Evolutionary conservation across 2,888 invertebrate genomes (phyloP), one percentile per base, ranked within the genome.

Genomic region (Cactoblastis cactorum): DNA sequence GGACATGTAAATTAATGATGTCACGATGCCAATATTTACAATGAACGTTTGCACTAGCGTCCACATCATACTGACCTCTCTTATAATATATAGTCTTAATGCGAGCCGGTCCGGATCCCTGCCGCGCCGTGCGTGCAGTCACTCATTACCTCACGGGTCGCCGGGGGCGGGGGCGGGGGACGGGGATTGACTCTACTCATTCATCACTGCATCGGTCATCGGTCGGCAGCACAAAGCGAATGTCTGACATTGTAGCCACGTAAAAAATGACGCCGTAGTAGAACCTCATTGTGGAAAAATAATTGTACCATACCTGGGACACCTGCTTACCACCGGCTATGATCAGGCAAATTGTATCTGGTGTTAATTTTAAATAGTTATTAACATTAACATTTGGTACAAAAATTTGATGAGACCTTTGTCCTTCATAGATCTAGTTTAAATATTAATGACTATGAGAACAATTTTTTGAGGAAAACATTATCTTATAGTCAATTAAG

Each of bases 61-160:
- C 18, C 38, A 11, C 38, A 18, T 38, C 18, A 38, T 35, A 51
- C 51, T 18, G 24, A 43, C 35, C 41, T 37, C 35, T 24, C 5
- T 37, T 38, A 38, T 35, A 24, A 24, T n/a, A n/a, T n/a, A n/a
- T n/a, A 45, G 49, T 52, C 33, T 22, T 39, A 49, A 52, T 46
- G 49, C 46, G 45, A 52, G 49, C 34, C 52, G 34, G 14, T 24
- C 32, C 14, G 37, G 11, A 14, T 19, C 39, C 41, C 24, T 24
- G 14, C 41, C 22, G 24, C 19, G 37, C 9, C 17, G 41, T 41
- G 41, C 41, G 41, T 24, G 41, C 41, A 19, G 41, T 2, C 41
- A 22, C 41, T 41, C 41, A 41, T 41, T 41, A 41, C 41, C 12
- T 3, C 1, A 11, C 22, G 14, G 41, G 38, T 38, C 38, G 38